Base-by-base conservation (phyloP, 2,888 invertebrate genomes). In the Poecilobothrus nobilitatus region DNA sequence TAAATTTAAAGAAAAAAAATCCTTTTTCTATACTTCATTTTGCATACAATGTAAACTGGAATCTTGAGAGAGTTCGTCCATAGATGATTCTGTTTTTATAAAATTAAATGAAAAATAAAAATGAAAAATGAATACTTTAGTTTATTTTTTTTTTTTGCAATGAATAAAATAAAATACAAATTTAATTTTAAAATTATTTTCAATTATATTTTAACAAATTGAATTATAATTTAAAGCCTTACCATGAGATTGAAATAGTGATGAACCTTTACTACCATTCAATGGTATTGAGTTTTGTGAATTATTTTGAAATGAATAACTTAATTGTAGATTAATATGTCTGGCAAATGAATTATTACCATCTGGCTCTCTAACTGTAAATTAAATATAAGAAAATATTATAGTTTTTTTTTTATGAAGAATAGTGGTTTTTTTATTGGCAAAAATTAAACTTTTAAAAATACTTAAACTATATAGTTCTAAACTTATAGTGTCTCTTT, bases 1-100 rank as follows among this genome's bases (percentile, higher is more conserved):
- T 5, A 27, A 27, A 27, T 27, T 27, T 27, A 27, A 27, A 27
- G 27, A 5, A 27, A 4, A 27, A 27, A 27, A 4, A 27, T 27
- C 27, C 27, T 27, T 27, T 53, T 71, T 77, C 83, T 82, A 88
- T 77, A 91, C 91, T 83, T 91, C 91, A 76, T 89, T 90, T 82
- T 91, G 90, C 91, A 91, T 91, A 82, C 91, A 91, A 78, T 91
- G 90, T 79, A 92, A 88, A 73, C 91, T 89, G n/a, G 92, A 92
- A 77, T 93, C 92, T 81, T 92, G 92, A 2, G 92, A 92, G 63
- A 92, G 83, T 78, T 93, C 92, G 83, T 93, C 92, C 86, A 92
- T 86, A 68, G 92, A 91, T 72, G 91, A 91, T 82, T 92, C 92
- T 86, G 86, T 80, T 84, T 86, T 81, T 44, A 27, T 66, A 61